A percentile compares a stretch with the other conserved stretches of the same genome.
Evolutionary conservation across 2,888 invertebrate species (phyloP).

Genomic region (Chironomus riparius): DNA sequence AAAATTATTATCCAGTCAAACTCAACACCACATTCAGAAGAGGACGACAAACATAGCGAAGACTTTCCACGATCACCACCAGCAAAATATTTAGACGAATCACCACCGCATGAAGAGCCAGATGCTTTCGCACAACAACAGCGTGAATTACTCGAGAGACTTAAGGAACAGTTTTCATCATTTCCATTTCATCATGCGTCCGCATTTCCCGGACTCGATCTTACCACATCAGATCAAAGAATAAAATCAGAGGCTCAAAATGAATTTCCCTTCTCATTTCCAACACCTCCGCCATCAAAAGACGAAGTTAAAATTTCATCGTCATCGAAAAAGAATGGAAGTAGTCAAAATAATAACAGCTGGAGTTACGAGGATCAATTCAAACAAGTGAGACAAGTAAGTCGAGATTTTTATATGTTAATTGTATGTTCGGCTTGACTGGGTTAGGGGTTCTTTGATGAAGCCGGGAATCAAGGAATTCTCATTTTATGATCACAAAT

Average conservation of each 20-base stretch:
- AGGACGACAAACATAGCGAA: slow-evolving; percentile 18
- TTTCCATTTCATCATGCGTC: slow-evolving; percentile 41
- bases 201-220: slow-evolving; percentile 6
- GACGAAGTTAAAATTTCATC: slow-evolving; percentile 43
- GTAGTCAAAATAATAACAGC: slow-evolving; percentile 56
- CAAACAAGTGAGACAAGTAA: slow-evolving; percentile 97
- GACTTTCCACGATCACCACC: slow-evolving; percentile 10
- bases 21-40: slow-evolving; percentile 22
- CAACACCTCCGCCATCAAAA: slow-evolving; percentile 41
- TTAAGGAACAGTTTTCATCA: slow-evolving; percentile 53
- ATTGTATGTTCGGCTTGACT: background rate
- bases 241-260: slow-evolving; percentile 30
- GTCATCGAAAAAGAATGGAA: slow-evolving; percentile 55
- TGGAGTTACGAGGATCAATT: slow-evolving; percentile 99
- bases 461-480: too few species aligned
- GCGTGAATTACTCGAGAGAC: slow-evolving; percentile 49
- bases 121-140: slow-evolving; percentile 34
- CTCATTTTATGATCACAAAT: too few species aligned
- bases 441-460: too few species aligned
- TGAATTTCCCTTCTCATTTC: slow-evolving; percentile 41
- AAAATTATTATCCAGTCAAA: slow-evolving; percentile 1
- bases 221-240: background rate
- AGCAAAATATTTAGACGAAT: slow-evolving; percentile 14
- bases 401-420: slow-evolving; percentile 35
- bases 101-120: slow-evolving; percentile 7